Evolutionary conservation across 2,888 invertebrate genomes (phyloP), one percentile per base, ranked within the genome.

Genomic region (Autographa gamma): DNA sequence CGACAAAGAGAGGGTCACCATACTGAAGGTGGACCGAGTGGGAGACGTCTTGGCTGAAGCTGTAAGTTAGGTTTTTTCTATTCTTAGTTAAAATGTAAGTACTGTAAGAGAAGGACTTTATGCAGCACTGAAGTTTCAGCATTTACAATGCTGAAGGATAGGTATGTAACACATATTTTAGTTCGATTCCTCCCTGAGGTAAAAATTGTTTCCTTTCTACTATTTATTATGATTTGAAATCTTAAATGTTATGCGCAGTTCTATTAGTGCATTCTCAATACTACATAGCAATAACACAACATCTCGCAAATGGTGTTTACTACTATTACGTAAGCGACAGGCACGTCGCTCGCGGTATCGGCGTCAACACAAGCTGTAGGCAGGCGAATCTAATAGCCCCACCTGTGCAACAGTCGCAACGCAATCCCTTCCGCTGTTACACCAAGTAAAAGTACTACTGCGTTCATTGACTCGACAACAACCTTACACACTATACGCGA

Each of bases 41-140:
- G 98, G 98, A n/a, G 98, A 98, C 93, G 98, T 98, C 8, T 95
- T 98, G 73, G 97, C 97, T 76, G 98, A 98, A 94, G 97, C 97
- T 89, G 98, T 98, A 88, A 96, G 97, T 92, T 56, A 25, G 52
- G n/a, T 54, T n/a, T n/a, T 7, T 43, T 58, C 18, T 32, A 54
- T 25, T 25, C 25, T 25, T 25, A 25, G 25, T 25, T 25, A 25
- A 25, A 25, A 25, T 25, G 25, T 25, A 25, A 3, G 25, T 25
- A 25, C 3, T 25, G 25, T n/a, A n/a, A n/a, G n/a, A n/a, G n/a
- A n/a, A n/a, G n/a, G n/a, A n/a, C n/a, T n/a, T n/a, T n/a, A n/a
- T n/a, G n/a, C n/a, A n/a, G n/a, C n/a, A n/a, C n/a, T n/a, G n/a
- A n/a, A n/a, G n/a, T n/a, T n/a, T n/a, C n/a, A n/a, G n/a, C n/a